phyloP scores from a whole-genome alignment of 1,140 invertebrate species.

The Scaptomyza pallida region DNA sequence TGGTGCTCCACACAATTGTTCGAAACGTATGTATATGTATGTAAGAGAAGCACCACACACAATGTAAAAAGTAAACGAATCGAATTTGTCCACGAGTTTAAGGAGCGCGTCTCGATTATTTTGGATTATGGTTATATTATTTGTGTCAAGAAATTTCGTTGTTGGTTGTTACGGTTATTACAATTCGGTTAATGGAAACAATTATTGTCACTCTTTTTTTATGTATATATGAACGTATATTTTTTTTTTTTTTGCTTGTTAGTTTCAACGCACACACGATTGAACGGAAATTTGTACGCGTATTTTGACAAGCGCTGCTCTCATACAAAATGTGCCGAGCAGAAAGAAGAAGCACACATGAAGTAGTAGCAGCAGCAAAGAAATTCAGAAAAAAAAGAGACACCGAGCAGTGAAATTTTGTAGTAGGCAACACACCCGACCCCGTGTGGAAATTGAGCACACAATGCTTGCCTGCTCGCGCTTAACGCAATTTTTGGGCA shows the following conservation, averaged over 20 bases:
- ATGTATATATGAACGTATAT: no score
- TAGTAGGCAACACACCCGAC: conserved; percentile 31
- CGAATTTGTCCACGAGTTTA: conserved; percentile 57
- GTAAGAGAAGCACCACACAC: conserved; percentile 25
- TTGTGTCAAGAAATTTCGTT: conserved; percentile 17
- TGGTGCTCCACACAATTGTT: conserved; percentile 9
- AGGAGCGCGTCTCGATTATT: conserved; percentile 38
- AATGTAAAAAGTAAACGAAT: conserved; percentile 58
- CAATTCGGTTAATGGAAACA: not conserved
- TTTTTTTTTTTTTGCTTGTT: conserved; percentile 29
- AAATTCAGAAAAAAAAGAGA: conserved; percentile 76
- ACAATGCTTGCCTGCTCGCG: conserved; percentile 2
- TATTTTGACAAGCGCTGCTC: conserved; percentile 76
- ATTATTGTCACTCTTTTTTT: not conserved
- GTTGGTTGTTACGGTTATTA: conserved; percentile 12
- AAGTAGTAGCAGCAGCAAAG: conserved; percentile 41
- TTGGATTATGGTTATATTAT: conserved; percentile 20
- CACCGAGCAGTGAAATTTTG: conserved; percentile 56
- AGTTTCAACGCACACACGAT: conserved; percentile 46
- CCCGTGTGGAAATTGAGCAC: conserved; percentile 47
- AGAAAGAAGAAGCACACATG: conserved; percentile 66
- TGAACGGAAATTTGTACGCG: conserved; percentile 66
- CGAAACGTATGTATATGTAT: conserved; percentile 35
- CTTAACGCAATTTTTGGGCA: conserved; percentile 1
- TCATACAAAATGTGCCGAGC: conserved; percentile 78